Evolutionary conservation across 2,113 vertebrate genomes (phyloP).

Genomic region (Ictidomys tridecemlineatus): DNA sequence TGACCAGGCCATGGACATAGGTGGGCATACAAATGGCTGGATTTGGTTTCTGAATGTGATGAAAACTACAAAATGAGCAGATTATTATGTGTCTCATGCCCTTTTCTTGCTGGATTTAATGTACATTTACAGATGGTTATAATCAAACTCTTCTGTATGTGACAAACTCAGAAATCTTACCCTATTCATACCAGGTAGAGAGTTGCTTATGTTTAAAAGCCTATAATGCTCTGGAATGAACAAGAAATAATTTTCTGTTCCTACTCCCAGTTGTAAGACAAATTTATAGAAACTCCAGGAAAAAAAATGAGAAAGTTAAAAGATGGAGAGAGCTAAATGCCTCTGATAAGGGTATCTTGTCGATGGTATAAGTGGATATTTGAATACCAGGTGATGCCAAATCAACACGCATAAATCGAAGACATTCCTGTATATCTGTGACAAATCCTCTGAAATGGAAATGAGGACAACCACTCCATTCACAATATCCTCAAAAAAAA

Average conservation of each 20-base stretch:
- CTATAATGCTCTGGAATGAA: neutral
- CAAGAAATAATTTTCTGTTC: neutral
- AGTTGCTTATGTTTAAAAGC: neutral
- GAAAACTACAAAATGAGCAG: neutral
- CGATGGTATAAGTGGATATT: neutral
- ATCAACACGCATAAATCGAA: neutral
- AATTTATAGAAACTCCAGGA: neutral
- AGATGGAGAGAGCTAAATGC: slow-evolving; percentile 25
- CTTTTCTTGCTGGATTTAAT: neutral
- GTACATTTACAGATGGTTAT: neutral
- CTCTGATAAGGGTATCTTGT: neutral
- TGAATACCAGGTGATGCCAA: neutral
- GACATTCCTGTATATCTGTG: no score
- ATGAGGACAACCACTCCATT: no score
- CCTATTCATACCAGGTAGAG: neutral
- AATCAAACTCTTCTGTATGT: no score
- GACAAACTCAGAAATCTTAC: neutral
- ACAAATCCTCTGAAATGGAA: no score
- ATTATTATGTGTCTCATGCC: neutral
- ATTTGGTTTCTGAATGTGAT: neutral
- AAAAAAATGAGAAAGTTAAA: slow-evolving; percentile 25
- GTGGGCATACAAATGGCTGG: no score
- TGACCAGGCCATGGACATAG: no score
- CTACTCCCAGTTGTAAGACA: slow-evolving; percentile 62
- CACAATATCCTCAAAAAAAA: no score